These are phyloP conservation scores for Leptobrachium ailaonicum DNA, from an alignment of 2,113 vertebrate species.

Conservation along the genomic window DNA sequence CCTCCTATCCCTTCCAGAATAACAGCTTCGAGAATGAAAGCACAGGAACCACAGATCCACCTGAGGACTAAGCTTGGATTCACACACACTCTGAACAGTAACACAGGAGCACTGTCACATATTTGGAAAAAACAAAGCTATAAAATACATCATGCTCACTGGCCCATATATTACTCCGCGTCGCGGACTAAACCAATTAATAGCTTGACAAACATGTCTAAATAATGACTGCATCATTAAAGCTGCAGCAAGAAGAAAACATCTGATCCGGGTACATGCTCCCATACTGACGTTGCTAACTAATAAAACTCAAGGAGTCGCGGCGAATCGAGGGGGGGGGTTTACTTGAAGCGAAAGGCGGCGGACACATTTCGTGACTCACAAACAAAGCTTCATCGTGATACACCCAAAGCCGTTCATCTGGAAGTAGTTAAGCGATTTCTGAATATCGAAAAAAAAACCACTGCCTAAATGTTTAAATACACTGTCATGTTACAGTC, in stretches of 20 bases:
- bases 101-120: slow-evolving; percentile 53
- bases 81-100: slow-evolving; percentile 52
- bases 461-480: too few species aligned
- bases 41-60: slow-evolving; percentile 90
- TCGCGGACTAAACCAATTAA: slow-evolving; percentile 45
- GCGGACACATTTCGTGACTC: too few species aligned
- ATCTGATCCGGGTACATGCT: background rate
- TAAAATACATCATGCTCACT: slow-evolving; percentile 52
- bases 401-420: too few species aligned
- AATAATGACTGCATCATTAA: slow-evolving; percentile 37
- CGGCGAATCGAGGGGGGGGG: too few species aligned
- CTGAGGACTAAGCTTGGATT: slow-evolving; percentile 87
- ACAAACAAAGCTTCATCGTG: too few species aligned
- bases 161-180: slow-evolving; percentile 35
- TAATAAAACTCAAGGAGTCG: background rate
- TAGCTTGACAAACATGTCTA: slow-evolving; percentile 43
- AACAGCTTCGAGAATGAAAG: slow-evolving; percentile 99
- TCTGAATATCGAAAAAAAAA: too few species aligned
- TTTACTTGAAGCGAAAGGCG: too few species aligned
- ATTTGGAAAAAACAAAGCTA: slow-evolving; percentile 65
- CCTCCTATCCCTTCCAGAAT: slow-evolving; percentile 99
- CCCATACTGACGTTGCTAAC: background rate
- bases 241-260: background rate
- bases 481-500: too few species aligned
- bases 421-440: too few species aligned